These are phyloP conservation scores for Epinephelus fuscoguttatus DNA, from an alignment of 2,113 vertebrate genomes.

Conservation along the genomic window DNA sequence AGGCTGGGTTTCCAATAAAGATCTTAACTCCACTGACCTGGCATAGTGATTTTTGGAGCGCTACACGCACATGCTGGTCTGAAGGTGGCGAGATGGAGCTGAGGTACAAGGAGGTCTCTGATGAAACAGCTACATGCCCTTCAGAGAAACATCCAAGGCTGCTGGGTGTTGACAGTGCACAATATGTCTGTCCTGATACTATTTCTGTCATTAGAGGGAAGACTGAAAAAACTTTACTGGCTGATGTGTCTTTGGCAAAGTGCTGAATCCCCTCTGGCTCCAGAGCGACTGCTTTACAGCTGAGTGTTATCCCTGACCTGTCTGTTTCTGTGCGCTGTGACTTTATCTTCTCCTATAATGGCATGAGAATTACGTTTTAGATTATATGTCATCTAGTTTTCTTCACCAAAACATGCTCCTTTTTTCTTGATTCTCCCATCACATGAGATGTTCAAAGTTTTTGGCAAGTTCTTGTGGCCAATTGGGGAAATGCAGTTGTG, in stretches of 20 bases:
- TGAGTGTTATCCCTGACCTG: not conserved
- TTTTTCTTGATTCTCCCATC: not conserved
- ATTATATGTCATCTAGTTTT: not conserved
- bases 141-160: not conserved
- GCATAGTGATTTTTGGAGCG: constrained; percentile 15
- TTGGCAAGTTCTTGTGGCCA: too few relatives aligned
- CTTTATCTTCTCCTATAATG: not conserved
- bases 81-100: constrained; percentile 16
- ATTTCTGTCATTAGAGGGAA: not conserved
- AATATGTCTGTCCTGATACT: not conserved
- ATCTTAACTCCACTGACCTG: constrained; percentile 68
- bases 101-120: not conserved
- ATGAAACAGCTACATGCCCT: not conserved
- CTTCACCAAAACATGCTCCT: not conserved
- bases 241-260: not conserved
- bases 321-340: constrained; percentile 5
- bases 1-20: constrained; percentile 80
- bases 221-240: not conserved
- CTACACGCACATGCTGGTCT: constrained; percentile 1
- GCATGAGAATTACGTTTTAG: too few relatives aligned
- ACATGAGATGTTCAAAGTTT: not conserved
- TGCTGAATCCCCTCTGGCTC: not conserved
- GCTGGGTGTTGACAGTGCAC: not conserved
- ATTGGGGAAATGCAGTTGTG: too few relatives aligned
- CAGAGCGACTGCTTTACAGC: too few relatives aligned